Evolutionary conservation across 2,113 vertebrate genomes (phyloP), one percentile per base, ranked within the genome.

Genomic region (Scomber japonicus): DNA sequence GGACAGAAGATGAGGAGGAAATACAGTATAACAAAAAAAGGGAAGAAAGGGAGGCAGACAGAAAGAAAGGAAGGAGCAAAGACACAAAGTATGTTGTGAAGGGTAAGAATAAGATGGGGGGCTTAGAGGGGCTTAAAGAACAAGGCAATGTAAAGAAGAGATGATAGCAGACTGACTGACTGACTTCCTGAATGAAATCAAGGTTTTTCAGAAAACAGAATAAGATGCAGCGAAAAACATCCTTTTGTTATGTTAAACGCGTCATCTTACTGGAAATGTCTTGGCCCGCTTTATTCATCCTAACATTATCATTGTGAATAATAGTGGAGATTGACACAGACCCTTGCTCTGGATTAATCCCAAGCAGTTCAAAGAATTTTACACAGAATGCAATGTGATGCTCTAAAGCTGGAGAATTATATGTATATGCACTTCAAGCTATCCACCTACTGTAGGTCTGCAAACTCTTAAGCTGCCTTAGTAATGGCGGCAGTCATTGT

Each of bases 181-280:
- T 65, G 71, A 71, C 75, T 82, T 91, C 60, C 35, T 90, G 88
- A 89, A 89, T 88, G 73, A 91, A 93, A 89, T 88, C 70, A 85
- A 78, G 84, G 63, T 80, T 91, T 91, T 85, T 84, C 85, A 80
- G 80, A 63, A 75, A 89, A 72, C 85, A 78, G 83, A 91, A 76
- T 82, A 84, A 81, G 89, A 92, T 81, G 84, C 83, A 46, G 73
- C 68, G 83, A 64, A 91, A 93, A 92, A 87, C 91, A 90, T 71
- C 74, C 90, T 80, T 93, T 93, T 94, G 92, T 94, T 86, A 93
- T 94, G 93, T 92, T 91, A 93, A 94, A 89, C 81, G 82, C 10
- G 31, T 68, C 75, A 80, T 83, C 83, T 89, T 75, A 71, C 69
- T 78, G 82, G 81, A 89, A 90, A 93, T 89, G 84, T 90, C 85